Conservation (phyloP, 2,113 vertebrate species). For the Cyanoderma ruficeps region DNA sequence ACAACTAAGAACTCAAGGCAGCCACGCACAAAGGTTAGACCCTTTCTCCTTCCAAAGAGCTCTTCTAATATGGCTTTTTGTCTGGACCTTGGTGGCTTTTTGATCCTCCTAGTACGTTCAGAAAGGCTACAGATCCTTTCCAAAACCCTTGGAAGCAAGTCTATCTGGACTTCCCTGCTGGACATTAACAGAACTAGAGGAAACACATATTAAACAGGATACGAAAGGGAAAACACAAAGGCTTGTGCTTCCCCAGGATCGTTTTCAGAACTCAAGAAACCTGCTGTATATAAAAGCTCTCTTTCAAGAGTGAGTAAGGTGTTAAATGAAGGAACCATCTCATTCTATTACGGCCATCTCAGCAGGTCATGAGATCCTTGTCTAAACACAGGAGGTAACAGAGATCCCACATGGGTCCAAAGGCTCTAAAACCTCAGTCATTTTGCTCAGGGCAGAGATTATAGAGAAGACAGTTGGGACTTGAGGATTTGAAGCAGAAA, state of each 20-base stretch:
- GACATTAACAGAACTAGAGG: not conserved
- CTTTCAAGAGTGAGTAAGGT: not conserved
- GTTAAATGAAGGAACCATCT: slow-evolving; percentile 7
- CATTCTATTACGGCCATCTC: not conserved
- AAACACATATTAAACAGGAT: not conserved
- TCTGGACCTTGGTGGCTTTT: not conserved
- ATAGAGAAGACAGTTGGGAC: not conserved
- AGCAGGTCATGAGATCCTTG: slow-evolving; percentile 35
- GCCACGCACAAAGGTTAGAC: not conserved
- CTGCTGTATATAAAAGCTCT: not conserved
- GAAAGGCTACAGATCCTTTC: not conserved
- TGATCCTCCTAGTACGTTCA: not conserved
- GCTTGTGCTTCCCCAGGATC: not conserved
- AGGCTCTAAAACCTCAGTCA: not conserved
- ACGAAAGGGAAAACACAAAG: not conserved
- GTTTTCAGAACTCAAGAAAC: not conserved
- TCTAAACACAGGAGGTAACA: slow-evolving; percentile 32
- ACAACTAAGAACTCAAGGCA: not conserved
- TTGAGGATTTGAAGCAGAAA: not conserved
- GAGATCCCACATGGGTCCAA: not conserved
- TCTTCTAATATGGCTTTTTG: not conserved
- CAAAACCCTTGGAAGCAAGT: not conserved
- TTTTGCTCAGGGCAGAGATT: slow-evolving; percentile 10
- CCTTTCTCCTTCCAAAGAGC: not conserved
- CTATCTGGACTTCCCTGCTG: not conserved